Conservation (phyloP, 2,797 vertebrate genomes). For the Delichon dasypus region DNA sequence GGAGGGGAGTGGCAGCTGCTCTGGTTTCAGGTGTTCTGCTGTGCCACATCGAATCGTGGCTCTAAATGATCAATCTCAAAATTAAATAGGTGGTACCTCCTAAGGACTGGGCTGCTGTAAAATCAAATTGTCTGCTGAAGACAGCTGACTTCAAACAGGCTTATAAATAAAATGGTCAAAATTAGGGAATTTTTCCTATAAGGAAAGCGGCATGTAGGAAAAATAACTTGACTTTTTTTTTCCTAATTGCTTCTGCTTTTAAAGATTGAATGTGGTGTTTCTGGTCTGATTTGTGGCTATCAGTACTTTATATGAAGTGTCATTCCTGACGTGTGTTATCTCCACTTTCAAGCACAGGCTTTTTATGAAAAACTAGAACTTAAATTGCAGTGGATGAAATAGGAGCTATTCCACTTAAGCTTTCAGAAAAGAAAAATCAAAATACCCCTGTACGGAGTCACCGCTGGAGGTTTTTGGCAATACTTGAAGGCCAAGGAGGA, state of each 20-base stretch:
- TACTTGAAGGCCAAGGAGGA: background rate
- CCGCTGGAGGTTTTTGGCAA: background rate
- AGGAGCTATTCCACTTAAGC: background rate
- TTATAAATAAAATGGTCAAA: background rate
- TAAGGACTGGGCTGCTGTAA: background rate
- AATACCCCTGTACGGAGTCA: rapidly evolving
- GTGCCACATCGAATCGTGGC: rapidly evolving
- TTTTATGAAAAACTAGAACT: background rate
- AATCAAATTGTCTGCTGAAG: background rate
- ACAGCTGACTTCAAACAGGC: background rate
- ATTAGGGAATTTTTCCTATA: background rate
- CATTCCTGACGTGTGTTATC: background rate
- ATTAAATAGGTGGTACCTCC: background rate
- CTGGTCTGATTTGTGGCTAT: background rate
- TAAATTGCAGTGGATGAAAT: background rate
- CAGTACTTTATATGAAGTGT: background rate
- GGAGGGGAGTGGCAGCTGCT: rapidly evolving
- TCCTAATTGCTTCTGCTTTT: background rate
- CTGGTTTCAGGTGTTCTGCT: background rate
- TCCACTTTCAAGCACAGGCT: background rate
- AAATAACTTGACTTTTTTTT: background rate
- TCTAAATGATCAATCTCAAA: background rate
- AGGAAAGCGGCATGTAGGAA: rapidly evolving
- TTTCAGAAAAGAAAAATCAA: background rate
- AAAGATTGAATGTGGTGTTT: background rate